A percentile compares a stretch with the other conserved stretches of the same genome.
Evolutionary conservation across 2,888 invertebrate species (phyloP).

Genomic region (Linnaemya vulpina): DNA sequence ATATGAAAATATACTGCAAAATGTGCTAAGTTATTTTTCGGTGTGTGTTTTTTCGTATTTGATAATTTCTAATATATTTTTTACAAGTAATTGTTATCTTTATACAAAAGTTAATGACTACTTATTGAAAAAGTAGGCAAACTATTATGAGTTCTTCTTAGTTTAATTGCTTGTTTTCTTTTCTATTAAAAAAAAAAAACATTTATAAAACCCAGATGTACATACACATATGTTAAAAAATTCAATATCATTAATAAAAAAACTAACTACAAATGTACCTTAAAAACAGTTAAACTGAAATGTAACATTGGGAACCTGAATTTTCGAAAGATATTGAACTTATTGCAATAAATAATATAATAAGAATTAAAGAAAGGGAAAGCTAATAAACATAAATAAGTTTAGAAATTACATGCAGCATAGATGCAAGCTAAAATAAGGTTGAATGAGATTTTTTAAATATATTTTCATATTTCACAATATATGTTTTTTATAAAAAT

Average conservation of each 20-base stretch:
- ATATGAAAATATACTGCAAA: too few species aligned
- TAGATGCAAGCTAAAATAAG: not conserved
- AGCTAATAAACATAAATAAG: conserved; percentile 27
- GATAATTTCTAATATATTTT: too few species aligned
- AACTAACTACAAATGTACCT: conserved; percentile 69
- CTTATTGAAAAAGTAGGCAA: too few species aligned
- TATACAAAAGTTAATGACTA: too few species aligned
- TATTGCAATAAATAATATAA: conserved; percentile 51
- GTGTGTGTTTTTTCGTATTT: too few species aligned
- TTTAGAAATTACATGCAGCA: conserved; percentile 21
- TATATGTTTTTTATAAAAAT: conserved; percentile 54
- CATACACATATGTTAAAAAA: not conserved
- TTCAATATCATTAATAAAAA: not conserved
- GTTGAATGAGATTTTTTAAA: conserved; percentile 27
- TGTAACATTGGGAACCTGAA: conserved; percentile 70
- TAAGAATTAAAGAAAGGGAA: conserved; percentile 31
- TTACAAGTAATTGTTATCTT: too few species aligned
- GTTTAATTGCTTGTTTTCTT: not conserved
- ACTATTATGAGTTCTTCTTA: too few species aligned
- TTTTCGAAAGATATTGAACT: conserved; percentile 65
- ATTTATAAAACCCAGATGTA: not conserved
- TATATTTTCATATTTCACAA: conserved; percentile 51
- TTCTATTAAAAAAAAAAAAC: conserved; percentile 2
- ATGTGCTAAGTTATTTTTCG: too few species aligned
- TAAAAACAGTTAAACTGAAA: conserved; percentile 69